Evolutionary conservation across 2,888 invertebrate species (phyloP).

Genomic region (Morpho helenor): DNA sequence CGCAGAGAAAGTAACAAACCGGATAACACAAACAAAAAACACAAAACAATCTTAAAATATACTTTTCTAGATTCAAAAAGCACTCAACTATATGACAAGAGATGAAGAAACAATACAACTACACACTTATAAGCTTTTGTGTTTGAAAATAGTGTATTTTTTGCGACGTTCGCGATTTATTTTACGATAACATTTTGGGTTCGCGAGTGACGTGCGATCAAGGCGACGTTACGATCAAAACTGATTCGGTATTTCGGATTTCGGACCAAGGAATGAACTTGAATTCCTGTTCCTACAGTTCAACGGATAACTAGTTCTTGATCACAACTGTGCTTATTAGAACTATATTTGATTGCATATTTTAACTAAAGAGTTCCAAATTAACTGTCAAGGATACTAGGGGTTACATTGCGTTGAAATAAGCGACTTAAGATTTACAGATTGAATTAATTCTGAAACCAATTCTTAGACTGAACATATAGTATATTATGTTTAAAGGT

Average conservation of each 20-base stretch:
- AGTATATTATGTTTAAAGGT: no score
- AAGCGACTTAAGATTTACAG: no score
- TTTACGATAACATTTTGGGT: conserved; percentile 2
- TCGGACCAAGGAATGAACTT: conserved; percentile 20
- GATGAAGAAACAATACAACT: background rate
- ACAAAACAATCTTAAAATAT: conserved; percentile 1
- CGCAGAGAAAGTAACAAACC: background rate
- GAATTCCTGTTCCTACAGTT: conserved; percentile 18
- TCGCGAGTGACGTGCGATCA: conserved; percentile 36
- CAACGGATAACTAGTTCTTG: conserved; percentile 20
- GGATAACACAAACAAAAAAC: background rate
- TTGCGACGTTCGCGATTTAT: background rate
- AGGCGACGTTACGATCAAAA: conserved; percentile 35
- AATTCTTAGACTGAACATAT: no score
- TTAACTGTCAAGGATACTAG: no score
- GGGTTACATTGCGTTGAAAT: background rate
- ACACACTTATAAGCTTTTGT: background rate
- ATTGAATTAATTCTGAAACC: no score
- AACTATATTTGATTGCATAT: conserved; percentile 8
- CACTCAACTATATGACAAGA: background rate
- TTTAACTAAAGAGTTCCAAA: background rate
- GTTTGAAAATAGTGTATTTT: background rate
- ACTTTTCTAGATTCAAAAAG: background rate
- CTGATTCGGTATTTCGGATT: conserved; percentile 34
- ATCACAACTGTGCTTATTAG: conserved; percentile 9